Evolutionary conservation across 1,140 invertebrate genomes (phyloP).

Genomic region (Drosophila willistoni): DNA sequence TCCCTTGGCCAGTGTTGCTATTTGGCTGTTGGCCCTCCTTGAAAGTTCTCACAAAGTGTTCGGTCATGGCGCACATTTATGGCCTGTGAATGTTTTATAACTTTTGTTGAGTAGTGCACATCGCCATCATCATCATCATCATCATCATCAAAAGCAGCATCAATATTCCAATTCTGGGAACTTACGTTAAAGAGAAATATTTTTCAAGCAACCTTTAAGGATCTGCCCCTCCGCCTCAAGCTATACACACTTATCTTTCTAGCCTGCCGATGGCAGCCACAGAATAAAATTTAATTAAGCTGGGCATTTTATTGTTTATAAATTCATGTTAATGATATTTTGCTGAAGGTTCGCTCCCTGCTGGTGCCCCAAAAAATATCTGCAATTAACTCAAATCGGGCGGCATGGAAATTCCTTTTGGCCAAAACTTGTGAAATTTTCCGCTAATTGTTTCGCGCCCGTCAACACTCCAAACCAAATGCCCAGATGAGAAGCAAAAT

Average conservation of each 20-base stretch:
- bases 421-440: slow-evolving; percentile 66
- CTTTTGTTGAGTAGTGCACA: slow-evolving; percentile 16
- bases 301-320: slow-evolving; percentile 73
- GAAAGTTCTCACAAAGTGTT: slow-evolving; percentile 31
- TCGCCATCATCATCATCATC: background rate
- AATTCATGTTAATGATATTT: slow-evolving; percentile 81
- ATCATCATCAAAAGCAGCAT: background rate
- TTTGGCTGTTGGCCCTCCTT: slow-evolving; percentile 12
- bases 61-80: slow-evolving; percentile 44
- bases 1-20: slow-evolving; percentile 25
- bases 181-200: slow-evolving; percentile 5
- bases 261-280: slow-evolving; percentile 17
- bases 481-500: slow-evolving; percentile 4
- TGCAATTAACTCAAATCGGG: slow-evolving; percentile 69
- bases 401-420: slow-evolving; percentile 57
- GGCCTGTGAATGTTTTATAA: slow-evolving; percentile 57
- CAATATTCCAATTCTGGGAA: background rate
- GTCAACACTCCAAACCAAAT: slow-evolving; percentile 23
- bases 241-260: background rate
- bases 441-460: slow-evolving; percentile 71
- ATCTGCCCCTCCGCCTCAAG: background rate
- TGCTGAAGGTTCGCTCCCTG: slow-evolving; percentile 37
- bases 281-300: slow-evolving; percentile 73
- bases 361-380: slow-evolving; percentile 58
- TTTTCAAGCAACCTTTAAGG: background rate